Evolutionary conservation across 2,797 vertebrate species (phyloP).

Genomic region (Manis javanica): DNA sequence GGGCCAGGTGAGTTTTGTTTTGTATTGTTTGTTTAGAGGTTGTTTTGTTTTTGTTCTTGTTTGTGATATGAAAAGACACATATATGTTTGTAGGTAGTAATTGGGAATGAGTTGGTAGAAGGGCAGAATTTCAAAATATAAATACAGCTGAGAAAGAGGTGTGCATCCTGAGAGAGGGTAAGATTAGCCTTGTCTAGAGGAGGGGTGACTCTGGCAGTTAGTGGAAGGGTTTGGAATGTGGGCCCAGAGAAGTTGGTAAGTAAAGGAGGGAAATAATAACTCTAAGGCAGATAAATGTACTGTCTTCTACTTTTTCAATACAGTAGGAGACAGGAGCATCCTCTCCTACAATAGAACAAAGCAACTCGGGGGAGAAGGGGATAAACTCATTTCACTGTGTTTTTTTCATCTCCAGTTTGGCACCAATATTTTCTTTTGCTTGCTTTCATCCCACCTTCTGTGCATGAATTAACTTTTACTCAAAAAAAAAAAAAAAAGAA

Average conservation of each 20-base stretch:
- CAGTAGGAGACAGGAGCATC: not conserved
- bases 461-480: not conserved
- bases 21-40: not conserved
- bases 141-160: not conserved
- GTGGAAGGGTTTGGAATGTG: not conserved
- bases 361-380: not conserved
- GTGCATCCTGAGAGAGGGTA: not conserved
- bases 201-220: not conserved
- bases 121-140: not conserved
- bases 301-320: not conserved
- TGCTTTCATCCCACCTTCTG: not conserved
- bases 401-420: not conserved
- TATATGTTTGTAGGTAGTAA: not conserved
- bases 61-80: not conserved
- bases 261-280: not conserved
- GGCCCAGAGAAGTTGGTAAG: not conserved
- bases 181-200: fast-evolving
- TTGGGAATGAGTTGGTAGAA: not conserved
- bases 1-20: not conserved
- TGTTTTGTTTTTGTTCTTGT: not conserved
- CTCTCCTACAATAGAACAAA: not conserved
- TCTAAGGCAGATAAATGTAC: not conserved
- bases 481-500: not conserved
- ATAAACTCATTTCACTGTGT: not conserved
- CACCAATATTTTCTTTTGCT: not conserved